Evolutionary conservation across 2,888 invertebrate genomes (phyloP).

Genomic region (Ariolimax columbianus): DNA sequence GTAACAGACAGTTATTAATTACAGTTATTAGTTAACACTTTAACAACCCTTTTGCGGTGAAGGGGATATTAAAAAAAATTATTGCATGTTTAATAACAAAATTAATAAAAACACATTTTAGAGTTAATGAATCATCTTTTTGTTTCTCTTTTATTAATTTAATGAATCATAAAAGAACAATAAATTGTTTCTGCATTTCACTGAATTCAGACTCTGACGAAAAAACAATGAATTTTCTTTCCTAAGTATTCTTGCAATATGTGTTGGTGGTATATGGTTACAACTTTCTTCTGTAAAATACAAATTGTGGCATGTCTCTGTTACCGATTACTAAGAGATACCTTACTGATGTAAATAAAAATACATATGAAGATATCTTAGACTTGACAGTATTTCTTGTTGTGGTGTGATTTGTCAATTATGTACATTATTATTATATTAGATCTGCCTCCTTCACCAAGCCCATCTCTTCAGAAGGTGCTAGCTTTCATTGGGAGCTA

Average conservation of each 20-base stretch:
- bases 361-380: not conserved
- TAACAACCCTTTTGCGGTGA: not conserved
- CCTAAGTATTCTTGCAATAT: constrained; percentile 1
- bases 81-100: not conserved
- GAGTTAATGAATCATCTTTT: not conserved
- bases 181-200: not conserved
- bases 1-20: no score
- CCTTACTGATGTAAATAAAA: constrained; percentile 21
- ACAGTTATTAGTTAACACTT: not conserved
- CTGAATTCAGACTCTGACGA: not conserved
- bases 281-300: not conserved
- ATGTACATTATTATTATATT: not conserved
- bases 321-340: not conserved
- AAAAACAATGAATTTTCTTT: not conserved
- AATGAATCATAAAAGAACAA: not conserved
- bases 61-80: not conserved
- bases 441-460: no score
- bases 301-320: not conserved
- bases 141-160: not conserved
- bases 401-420: not conserved
- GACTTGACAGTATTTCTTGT: not conserved
- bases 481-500: no score
- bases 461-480: no score
- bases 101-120: not conserved
- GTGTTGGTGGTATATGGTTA: not conserved